phyloP scores from a whole-genome alignment of 92 coral and sea anemone genomes.

The Zoanthus solanderi region DNA sequence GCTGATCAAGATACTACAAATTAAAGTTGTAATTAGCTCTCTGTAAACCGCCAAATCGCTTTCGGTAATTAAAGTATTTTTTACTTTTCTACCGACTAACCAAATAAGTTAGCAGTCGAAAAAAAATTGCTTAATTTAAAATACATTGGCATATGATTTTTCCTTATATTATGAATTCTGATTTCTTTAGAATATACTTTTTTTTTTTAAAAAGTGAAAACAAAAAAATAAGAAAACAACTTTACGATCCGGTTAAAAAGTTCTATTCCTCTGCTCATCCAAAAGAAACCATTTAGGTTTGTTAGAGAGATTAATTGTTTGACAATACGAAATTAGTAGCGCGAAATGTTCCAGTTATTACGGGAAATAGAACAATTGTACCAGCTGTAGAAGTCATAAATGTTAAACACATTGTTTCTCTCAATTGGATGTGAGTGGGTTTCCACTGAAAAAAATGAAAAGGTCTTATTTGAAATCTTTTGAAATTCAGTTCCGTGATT shows the following conservation, averaged over 20 bases:
- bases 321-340: background rate
- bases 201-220: background rate
- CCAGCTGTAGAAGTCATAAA: background rate
- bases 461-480: background rate
- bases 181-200: background rate
- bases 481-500: conserved; percentile 6
- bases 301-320: background rate
- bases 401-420: background rate
- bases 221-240: background rate
- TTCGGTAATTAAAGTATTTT: background rate
- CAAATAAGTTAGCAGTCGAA: background rate
- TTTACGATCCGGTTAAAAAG: background rate
- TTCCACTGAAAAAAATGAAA: background rate
- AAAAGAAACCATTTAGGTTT: background rate
- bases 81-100: too few species aligned
- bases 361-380: background rate
- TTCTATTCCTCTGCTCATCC: background rate
- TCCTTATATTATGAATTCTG: background rate
- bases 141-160: background rate
- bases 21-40: background rate
- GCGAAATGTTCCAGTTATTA: background rate
- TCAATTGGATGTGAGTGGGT: background rate
- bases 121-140: background rate
- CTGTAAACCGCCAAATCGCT: background rate
- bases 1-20: background rate